Base-by-base conservation (phyloP, 2,888 invertebrate species). In the Boloria euphrosyne region DNA sequence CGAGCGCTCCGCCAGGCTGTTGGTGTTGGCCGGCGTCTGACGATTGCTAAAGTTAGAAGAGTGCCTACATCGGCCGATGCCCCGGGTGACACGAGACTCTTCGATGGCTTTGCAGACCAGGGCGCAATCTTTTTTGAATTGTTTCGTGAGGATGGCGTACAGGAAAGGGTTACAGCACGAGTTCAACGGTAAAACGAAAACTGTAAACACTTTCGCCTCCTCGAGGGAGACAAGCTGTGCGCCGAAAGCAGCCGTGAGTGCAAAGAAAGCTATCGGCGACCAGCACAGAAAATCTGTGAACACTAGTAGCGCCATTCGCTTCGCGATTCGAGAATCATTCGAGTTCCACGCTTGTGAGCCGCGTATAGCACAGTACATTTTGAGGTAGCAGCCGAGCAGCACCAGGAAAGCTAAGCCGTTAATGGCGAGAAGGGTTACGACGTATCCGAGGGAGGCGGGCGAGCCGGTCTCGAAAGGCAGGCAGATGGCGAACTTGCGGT, bases 201-300 rank as follows among this genome's bases (percentile, higher is more conserved):
- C 98, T 2, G 98, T 98, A 84, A 97, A 98, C 75, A 97, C 96
- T 93, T 99, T 99, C 55, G 99, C 98, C 88, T 98, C 97, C 83
- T 98, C 98, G 69, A 99, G 93, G 2, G 97, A 97, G 38, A 99
- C 97, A 58, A 99, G 93, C 70, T 97, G 97, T 72, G 96, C 92
- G 13, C 98, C 98, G 83, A 98, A 97, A 7, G 98, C 96, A 17
- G 99, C 98, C 0, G 98, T 98, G 47, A 99, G 93, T 6, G 98
- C 97, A 85, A 98, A 97, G 88, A 99, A 98, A 1, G 99, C 98
- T 71, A 99, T 98, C 0, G 99, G 99, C 3, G 98, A 97, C 99
- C 99, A 99, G 91, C 99, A 99, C 55, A 98, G 93, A 81, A 99
- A 98, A 86, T 99, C 99, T 0, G 99, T 99, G 85, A 98, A 98